Base-by-base conservation (phyloP, 1,140 invertebrate species). In the Diorhabda sublineata region DNA sequence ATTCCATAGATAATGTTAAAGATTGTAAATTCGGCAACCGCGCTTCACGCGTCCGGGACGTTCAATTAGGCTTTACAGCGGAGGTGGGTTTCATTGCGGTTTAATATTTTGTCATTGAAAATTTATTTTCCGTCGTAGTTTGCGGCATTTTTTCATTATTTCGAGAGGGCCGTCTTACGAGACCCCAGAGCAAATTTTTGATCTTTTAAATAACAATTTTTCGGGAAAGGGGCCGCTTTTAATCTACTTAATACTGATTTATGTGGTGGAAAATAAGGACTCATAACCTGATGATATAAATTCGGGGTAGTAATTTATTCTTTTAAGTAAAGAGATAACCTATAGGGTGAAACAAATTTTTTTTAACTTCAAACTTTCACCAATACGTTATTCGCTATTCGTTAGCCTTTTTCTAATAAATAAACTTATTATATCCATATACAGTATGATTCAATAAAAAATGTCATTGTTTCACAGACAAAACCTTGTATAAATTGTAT, bases 51-150 rank as follows among this genome's bases (percentile, higher is more conserved):
- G 6, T 26, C 43, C 45, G 42, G 11, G 43, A 42, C 47, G 41
- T 68, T 58, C 61, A 61, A 68, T 68, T 68, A 68, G 45, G 60
- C 9, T 58, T 63, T 47, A 45, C 41, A 42, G 26, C 45, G 60
- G 45, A 68, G 66, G 67, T 56, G 67, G 26, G 59, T 68, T 63
- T 62, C 62, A 68, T 63, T 63, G 67, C 9, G 45, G 45, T 56
- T 62, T 68, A 68, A 62, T 63, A 63, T 62, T 56, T 68, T 68
- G 59, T 62, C 67, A 58, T 56, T 57, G 67, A 52, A 62, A 68
- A 68, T 63, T 68, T 67, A 61, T 63, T 52, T 52, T 52, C 47
- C n/a, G 47, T 52, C 47, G 47, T 52, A 52, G 47, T 52, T 52
- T 52, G 47, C n/a, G 4, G 47, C 47, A 52, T 52, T 52, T 52